Base-by-base conservation (phyloP, 2,888 invertebrate genomes). In the Tenthredo amoena region DNA sequence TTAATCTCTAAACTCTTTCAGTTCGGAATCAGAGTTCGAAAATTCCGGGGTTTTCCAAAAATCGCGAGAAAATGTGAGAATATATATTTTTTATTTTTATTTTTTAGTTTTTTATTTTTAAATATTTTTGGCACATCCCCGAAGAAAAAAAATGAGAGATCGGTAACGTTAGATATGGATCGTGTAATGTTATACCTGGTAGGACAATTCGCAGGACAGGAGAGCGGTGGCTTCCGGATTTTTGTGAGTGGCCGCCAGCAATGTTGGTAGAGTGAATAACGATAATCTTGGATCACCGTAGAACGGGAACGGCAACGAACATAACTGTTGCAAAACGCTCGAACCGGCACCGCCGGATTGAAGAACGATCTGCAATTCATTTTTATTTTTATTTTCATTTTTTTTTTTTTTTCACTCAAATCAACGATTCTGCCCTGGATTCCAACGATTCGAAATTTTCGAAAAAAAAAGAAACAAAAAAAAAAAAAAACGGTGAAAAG, bases 251-350 rank as follows among this genome's bases (percentile, higher is more conserved):
- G 96, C 95, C 37, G 97, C 97, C 85, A 97, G 95, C 71, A 98
- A 94, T 0, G 98, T 97, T 0, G 98, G 98, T 93, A 97, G 96
- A 83, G 98, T 95, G 83, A 96, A 95, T 87, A 95, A 95, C 85
- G 96, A 96, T 88, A 98, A 95, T 1, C 94, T 92, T 43, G 96
- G 95, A 85, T 97, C 97, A 76, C 97, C 97, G 93, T 98, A 97
- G 95, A 98, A 98, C 89, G 97, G 96, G 90, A 98, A 97, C 0
- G 98, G 98, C 88, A 98, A 94, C 0, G 96, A 96, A 94, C 98
- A 98, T 72, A 98, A 94, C 90, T 97, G 98, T 93, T 97, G 98
- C 34, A 98, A 95, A 76, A 97, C 97, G 62, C 97, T 97, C 0
- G 97, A 97, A 31, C 96, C 95, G 90, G 96, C 96, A 4, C 97